These are phyloP conservation scores for Mechanitis messenoides DNA, from an alignment of 2,888 invertebrate genomes.

Conservation along the genomic window DNA sequence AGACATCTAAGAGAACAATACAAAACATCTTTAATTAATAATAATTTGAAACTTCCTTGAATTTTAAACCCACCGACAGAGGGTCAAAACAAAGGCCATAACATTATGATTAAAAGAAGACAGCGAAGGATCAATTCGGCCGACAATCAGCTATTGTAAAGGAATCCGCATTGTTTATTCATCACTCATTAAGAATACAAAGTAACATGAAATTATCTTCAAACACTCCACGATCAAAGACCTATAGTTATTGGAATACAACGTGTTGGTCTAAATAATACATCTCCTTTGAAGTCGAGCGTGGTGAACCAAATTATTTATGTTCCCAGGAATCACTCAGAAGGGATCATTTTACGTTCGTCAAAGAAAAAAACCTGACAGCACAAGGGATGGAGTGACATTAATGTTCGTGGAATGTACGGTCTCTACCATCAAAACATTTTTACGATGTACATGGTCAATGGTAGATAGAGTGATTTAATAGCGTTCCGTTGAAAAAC, in stretches of 20 bases:
- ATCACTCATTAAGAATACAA: constrained; percentile 2
- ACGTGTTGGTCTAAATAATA: constrained; percentile 39
- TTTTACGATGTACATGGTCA: constrained; percentile 61
- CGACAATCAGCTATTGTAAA: constrained; percentile 3
- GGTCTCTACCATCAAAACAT: constrained; percentile 57
- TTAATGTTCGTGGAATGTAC: constrained; percentile 59
- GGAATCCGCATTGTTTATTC: constrained; percentile 2
- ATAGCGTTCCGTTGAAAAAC: constrained; percentile 55
- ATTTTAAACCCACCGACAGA: neutral
- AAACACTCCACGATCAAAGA: constrained; percentile 35
- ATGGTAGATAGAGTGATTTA: constrained; percentile 61
- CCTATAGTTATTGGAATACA: constrained; percentile 34
- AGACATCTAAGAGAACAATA: neutral
- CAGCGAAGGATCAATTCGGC: neutral
- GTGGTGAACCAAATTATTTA: constrained; percentile 47
- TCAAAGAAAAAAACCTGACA: constrained; percentile 43
- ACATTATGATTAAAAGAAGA: constrained; percentile 5
- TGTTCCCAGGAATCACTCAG: constrained; percentile 62
- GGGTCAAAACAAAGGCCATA: constrained; percentile 2
- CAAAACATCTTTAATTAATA: neutral
- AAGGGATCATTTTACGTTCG: constrained; percentile 57
- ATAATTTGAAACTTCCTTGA: neutral
- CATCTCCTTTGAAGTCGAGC: constrained; percentile 57
- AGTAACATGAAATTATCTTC: constrained; percentile 6
- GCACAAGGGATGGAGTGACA: constrained; percentile 44